phyloP scores from a whole-genome alignment of 2,888 invertebrate genomes.

The Lysandra coridon region DNA sequence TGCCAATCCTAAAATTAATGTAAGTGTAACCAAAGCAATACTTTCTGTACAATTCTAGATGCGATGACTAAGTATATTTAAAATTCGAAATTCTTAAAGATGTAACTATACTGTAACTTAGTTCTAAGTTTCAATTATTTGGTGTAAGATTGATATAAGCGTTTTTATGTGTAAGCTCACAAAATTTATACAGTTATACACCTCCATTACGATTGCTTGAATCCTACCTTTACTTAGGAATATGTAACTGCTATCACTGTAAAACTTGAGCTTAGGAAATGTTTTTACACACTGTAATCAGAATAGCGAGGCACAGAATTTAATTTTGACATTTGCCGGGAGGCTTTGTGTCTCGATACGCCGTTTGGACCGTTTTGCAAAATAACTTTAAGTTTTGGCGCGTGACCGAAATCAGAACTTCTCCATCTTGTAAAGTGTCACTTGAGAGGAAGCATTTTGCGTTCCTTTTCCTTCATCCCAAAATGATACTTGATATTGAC shows the following conservation, averaged over 20 bases:
- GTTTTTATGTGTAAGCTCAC: conserved; percentile 22
- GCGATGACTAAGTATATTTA: conserved; percentile 14
- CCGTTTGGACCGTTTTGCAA: neutral
- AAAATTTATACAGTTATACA: conserved; percentile 20
- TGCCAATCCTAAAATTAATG: conserved; percentile 31
- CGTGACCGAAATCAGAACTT: neutral
- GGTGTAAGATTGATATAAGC: conserved; percentile 23
- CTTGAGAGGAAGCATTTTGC: too few species aligned
- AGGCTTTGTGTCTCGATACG: neutral
- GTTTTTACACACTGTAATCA: neutral
- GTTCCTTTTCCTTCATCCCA: neutral
- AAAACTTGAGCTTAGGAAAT: neutral
- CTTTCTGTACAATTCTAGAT: conserved; percentile 40
- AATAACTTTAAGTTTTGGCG: neutral
- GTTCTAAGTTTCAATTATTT: conserved; percentile 23
- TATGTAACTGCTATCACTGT: neutral
- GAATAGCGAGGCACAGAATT: neutral
- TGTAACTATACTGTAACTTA: conserved; percentile 21
- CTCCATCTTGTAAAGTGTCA: too few species aligned
- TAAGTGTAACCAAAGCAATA: conserved; percentile 41
- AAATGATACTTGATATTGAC: too few species aligned
- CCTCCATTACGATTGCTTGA: neutral
- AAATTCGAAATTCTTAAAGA: conserved; percentile 26
- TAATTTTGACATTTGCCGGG: neutral
- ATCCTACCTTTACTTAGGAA: neutral